Base-by-base conservation (phyloP, 2,888 invertebrate species). In the Nomada ferruginata region DNA sequence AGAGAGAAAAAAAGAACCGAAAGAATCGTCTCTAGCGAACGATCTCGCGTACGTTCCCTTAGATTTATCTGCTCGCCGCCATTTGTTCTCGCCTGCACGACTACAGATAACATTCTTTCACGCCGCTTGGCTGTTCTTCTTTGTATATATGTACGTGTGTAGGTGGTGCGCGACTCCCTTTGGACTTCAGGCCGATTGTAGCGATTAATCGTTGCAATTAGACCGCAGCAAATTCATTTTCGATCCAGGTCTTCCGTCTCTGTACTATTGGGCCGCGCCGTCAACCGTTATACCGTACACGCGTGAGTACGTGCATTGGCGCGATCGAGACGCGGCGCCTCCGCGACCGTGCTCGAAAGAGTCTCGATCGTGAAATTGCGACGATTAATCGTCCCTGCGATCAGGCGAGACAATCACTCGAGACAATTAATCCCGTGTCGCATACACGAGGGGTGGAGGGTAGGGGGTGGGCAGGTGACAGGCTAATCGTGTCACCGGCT, bases 161-260 rank as follows among this genome's bases (percentile, higher is more conserved):
- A 47, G 57, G 11, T 29, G 47, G 47, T 47, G 42, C 18, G 18
- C 55, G 29, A 18, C n/a, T 75, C 47, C 79, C 73, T 74, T 74
- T 84, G 82, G 86, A 84, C 86, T 86, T 86, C 55, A 76, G 86
- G 86, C 86, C 86, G 86, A 86, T 86, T 84, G 86, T 86, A 82
- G 86, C 86, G 84, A 86, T 86, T 86, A 79, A 82, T 82, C 82
- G 86, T 84, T 86, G 78, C 79, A 79, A 82, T 83, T 78, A 83
- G 78, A 80, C 47, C 69, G 80, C 64, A 59, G 69, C 72, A 50
- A 70, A 78, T 72, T 57, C 74, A 71, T 65, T 68, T 59, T 55
- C 42, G 47, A 52, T 47, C 57, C 26, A n/a, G n/a, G 44, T 59
- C 15, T n/a, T 20, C 53, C 7, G 7, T 36, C 36, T 36, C 36